phyloP scores from a whole-genome alignment of 2,888 invertebrate species.

The Tenthredo mesomela region DNA sequence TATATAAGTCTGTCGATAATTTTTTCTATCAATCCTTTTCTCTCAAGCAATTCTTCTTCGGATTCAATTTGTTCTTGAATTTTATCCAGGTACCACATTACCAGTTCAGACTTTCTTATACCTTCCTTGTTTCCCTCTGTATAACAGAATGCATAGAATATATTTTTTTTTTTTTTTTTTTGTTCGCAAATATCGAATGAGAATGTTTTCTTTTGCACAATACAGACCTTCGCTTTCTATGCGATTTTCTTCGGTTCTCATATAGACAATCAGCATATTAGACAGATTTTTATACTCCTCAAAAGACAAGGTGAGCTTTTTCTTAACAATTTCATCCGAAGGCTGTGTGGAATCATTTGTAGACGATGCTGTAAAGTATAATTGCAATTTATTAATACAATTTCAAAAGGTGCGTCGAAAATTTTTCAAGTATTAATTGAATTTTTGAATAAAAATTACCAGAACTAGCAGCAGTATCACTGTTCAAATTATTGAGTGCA shows the following conservation, averaged over 20 bases:
- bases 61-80: slow-evolving; percentile 93
- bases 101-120: slow-evolving; percentile 88
- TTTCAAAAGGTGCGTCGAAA: not conserved
- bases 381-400: slow-evolving; percentile 1
- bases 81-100: slow-evolving; percentile 96
- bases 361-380: slow-evolving; percentile 48
- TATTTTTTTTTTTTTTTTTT: not conserved
- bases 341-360: slow-evolving; percentile 61
- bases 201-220: not conserved
- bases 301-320: slow-evolving; percentile 90
- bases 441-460: slow-evolving; percentile 56
- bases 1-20: slow-evolving; percentile 95
- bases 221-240: slow-evolving; percentile 82
- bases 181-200: not conserved
- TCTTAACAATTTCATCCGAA: slow-evolving; percentile 80
- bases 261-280: slow-evolving; percentile 93
- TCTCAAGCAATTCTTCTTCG: slow-evolving; percentile 93
- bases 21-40: slow-evolving; percentile 94
- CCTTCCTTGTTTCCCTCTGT: slow-evolving; percentile 80
- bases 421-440: not conserved
- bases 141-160: not conserved
- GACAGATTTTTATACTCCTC: slow-evolving; percentile 97
- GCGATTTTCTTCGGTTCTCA: slow-evolving; percentile 91
- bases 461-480: slow-evolving; percentile 53
- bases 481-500: slow-evolving; percentile 63